Evolutionary conservation across 1,140 invertebrate genomes (phyloP).

Genomic region (Drosophila subobscura): DNA sequence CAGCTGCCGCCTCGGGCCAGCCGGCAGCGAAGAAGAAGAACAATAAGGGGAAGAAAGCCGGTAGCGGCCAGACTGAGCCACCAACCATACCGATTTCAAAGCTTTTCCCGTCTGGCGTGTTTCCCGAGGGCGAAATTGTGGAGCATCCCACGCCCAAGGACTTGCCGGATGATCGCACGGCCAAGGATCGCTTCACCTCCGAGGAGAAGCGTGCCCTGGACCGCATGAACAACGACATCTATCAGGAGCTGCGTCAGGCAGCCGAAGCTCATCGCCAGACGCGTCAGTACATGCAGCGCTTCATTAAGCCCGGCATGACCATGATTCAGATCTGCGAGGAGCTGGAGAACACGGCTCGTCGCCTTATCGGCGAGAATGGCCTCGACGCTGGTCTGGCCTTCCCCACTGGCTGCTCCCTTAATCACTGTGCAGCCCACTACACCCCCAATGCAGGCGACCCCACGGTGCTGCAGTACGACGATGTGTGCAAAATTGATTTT

Average conservation of each 20-base stretch:
- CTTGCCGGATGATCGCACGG: constrained; percentile 91
- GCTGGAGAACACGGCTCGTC: constrained; percentile 95
- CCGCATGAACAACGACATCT: constrained; percentile 93
- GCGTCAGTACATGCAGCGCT: constrained; percentile 93
- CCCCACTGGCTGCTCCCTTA: constrained; percentile 99
- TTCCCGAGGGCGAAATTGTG: constrained; percentile 92
- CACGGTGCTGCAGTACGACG: constrained; percentile 97
- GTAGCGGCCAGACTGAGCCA: constrained; percentile 89
- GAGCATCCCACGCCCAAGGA: constrained; percentile 87
- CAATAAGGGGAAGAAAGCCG: constrained; percentile 85
- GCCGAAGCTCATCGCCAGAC: constrained; percentile 99
- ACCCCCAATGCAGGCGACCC: constrained; percentile 99
- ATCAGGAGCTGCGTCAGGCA: constrained; percentile 96
- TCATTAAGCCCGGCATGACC: constrained; percentile 98
- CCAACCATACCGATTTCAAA: constrained; percentile 94
- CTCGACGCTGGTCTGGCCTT: constrained; percentile 98
- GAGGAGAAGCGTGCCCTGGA: constrained; percentile 95
- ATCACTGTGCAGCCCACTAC: constrained; percentile 99
- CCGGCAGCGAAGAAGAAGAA: constrained; percentile 88
- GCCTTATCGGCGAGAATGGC: constrained; percentile 97
- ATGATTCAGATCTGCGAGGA: constrained; percentile 99
- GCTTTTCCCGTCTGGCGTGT: constrained; percentile 92
- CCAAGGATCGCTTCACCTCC: constrained; percentile 93
- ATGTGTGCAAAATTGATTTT: constrained; percentile 99
- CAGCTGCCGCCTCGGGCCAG: constrained; percentile 84